These are phyloP conservation scores for Trachelus troglodyta DNA, from an alignment of 2,888 invertebrate genomes.

Conservation along the genomic window DNA sequence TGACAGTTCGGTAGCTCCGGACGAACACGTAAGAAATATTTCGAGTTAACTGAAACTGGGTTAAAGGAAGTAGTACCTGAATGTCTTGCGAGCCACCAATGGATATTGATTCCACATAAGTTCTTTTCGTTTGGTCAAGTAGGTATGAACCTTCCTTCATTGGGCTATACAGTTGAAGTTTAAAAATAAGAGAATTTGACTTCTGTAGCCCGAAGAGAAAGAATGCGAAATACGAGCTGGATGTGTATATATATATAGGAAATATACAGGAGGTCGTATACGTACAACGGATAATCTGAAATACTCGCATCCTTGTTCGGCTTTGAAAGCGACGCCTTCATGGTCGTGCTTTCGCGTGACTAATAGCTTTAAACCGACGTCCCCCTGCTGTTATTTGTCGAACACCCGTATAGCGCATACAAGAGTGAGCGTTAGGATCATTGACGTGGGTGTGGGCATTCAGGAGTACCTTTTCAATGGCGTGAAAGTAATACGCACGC, in stretches of 20 bases:
- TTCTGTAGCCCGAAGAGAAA: not conserved
- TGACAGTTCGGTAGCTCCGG: conserved; percentile 33
- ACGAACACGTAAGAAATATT: not conserved
- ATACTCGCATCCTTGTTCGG: not conserved
- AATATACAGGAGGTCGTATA: not conserved
- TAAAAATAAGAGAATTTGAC: not conserved
- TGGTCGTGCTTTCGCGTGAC: not conserved
- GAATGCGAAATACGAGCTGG: not conserved
- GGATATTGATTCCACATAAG: not conserved
- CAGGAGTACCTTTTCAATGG: conserved; percentile 13
- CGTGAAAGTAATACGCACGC: conserved; percentile 11
- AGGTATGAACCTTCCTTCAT: not conserved
- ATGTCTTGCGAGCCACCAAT: not conserved
- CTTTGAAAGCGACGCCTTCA: not conserved
- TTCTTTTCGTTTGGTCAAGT: not conserved
- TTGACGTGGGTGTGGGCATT: conserved; percentile 19
- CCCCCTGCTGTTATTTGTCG: conserved; percentile 11
- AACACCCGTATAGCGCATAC: conserved; percentile 22
- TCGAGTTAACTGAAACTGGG: not conserved
- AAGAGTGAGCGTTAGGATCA: conserved; percentile 1
- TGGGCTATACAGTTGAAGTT: not conserved
- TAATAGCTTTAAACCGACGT: conserved; percentile 2
- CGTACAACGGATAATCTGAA: not conserved
- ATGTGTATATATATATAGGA: not conserved
- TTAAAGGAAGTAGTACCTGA: not conserved